phyloP scores from a whole-genome alignment of 2,797 vertebrate species.

The Chiloscyllium punctatum region DNA sequence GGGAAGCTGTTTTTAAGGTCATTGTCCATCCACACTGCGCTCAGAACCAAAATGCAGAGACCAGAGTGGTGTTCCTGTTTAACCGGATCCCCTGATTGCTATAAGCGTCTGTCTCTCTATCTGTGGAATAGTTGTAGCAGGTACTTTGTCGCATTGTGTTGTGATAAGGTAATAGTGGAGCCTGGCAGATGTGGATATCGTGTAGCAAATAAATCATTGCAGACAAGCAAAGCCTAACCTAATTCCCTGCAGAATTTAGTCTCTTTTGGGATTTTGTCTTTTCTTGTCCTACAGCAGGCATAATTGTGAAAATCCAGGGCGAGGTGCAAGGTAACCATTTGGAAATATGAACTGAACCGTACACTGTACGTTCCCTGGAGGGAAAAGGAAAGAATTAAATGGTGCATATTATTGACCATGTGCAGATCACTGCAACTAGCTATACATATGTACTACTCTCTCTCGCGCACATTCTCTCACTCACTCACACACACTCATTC shows the following conservation, averaged over 20 bases:
- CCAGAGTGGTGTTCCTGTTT: background rate
- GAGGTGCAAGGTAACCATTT: background rate
- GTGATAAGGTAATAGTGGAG: background rate
- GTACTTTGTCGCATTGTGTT: background rate
- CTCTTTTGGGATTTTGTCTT: background rate
- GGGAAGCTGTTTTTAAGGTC: background rate
- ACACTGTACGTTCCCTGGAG: background rate
- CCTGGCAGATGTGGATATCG: background rate
- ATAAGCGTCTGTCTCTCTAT: background rate
- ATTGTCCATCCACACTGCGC: background rate
- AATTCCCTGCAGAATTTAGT: slow-evolving; percentile 18
- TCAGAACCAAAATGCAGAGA: background rate
- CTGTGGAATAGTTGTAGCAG: background rate
- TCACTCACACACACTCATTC: background rate
- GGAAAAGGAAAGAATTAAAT: background rate
- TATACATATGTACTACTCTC: too few relatives aligned
- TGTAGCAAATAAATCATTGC: slow-evolving; percentile 13
- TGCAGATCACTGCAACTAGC: background rate
- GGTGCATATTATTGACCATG: background rate
- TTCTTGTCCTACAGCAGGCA: background rate
- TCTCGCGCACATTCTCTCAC: background rate
- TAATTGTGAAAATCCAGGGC: background rate
- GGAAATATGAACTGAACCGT: background rate
- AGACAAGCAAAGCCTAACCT: background rate
- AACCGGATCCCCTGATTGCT: background rate